Evolutionary conservation across 2,797 vertebrate species (phyloP).

Genomic region (Mormyrus hasselquistii): DNA sequence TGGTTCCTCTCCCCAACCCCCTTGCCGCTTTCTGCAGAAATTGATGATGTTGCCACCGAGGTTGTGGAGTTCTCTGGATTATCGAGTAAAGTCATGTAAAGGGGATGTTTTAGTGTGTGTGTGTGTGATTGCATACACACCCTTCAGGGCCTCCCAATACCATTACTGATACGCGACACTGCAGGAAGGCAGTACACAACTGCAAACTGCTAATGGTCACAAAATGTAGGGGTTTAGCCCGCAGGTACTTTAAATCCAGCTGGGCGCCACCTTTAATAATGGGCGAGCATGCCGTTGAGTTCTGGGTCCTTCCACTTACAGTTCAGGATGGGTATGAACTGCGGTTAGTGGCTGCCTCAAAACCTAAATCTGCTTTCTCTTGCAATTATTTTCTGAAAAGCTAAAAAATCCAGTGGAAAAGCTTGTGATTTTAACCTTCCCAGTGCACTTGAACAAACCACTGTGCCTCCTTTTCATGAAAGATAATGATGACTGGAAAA

Average conservation of each 20-base stretch:
- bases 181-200: background rate
- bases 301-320: background rate
- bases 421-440: background rate
- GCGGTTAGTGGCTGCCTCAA: background rate
- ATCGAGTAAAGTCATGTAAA: background rate
- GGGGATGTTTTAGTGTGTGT: background rate
- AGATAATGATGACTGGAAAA: background rate
- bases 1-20: background rate
- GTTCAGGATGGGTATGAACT: background rate
- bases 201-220: background rate
- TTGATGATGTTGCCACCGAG: background rate
- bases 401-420: background rate
- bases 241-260: background rate
- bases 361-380: background rate
- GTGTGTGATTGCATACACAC: background rate
- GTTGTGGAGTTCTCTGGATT: background rate
- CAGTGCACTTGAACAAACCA: background rate
- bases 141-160: background rate
- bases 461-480: background rate
- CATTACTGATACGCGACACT: background rate
- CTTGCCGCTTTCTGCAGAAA: background rate
- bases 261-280: background rate
- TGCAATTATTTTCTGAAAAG: background rate
- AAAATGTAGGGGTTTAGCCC: background rate
- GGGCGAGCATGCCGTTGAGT: background rate